These are phyloP conservation scores for Ciona savignyi DNA, from an alignment of 23 tunicate genomes.

Conservation along the genomic window DNA sequence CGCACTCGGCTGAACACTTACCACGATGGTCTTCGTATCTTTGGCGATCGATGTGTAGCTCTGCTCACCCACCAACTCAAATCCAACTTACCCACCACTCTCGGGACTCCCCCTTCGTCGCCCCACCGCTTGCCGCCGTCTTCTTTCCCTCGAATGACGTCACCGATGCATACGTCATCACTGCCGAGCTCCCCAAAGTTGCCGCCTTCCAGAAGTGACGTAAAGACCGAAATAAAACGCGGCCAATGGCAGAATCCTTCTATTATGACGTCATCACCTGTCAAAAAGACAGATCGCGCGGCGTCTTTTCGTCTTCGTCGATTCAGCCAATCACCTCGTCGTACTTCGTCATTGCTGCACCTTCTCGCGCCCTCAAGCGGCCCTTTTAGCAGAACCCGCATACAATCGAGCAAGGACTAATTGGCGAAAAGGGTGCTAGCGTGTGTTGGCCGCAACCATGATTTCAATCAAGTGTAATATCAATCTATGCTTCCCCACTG, in stretches of 20 bases:
- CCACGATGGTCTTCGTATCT: slow-evolving; percentile 31
- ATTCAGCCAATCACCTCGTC: slow-evolving; percentile 3
- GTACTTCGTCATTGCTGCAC: not conserved
- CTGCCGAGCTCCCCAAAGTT: not conserved
- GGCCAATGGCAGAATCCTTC: not conserved
- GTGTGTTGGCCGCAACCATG: too few relatives aligned
- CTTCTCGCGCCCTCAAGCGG: slow-evolving; percentile 1
- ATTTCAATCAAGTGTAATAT: too few relatives aligned
- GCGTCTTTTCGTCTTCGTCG: not conserved
- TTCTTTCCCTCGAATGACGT: not conserved
- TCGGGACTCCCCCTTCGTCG: not conserved
- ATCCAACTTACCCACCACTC: slow-evolving; percentile 4
- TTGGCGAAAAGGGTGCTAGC: not conserved
- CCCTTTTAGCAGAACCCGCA: not conserved
- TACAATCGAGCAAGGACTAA: not conserved
- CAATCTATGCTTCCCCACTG: not conserved
- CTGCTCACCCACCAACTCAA: slow-evolving; percentile 17
- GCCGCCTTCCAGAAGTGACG: not conserved
- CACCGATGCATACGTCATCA: slow-evolving; percentile 9
- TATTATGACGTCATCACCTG: not conserved
- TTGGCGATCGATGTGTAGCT: slow-evolving; percentile 46
- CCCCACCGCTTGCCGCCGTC: not conserved
- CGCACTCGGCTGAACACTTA: slow-evolving; percentile 43
- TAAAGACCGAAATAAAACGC: not conserved
- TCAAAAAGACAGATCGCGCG: not conserved